Evolutionary conservation across 37 sponge, comb jelly and placozoan genomes (phyloP).

Genomic region (Crambe crambe): DNA sequence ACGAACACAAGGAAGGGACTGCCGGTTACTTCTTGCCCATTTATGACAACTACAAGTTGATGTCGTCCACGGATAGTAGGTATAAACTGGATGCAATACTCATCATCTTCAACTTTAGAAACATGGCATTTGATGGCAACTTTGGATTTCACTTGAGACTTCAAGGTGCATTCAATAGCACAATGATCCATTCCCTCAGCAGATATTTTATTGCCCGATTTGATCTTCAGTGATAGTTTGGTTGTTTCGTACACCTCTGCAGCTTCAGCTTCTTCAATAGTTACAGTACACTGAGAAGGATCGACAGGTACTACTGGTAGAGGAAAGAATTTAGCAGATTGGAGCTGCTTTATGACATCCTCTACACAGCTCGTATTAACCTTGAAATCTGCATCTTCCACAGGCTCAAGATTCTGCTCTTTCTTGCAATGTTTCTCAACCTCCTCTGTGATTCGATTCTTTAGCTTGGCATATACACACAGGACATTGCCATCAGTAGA

Average conservation of each 20-base stretch:
- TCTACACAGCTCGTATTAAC: background rate
- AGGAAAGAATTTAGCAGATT: background rate
- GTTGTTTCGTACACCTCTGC: background rate
- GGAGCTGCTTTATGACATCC: background rate
- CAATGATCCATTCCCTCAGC: background rate
- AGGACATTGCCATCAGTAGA: background rate
- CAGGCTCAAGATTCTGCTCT: background rate
- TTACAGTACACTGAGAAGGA: background rate
- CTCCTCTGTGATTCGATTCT: background rate
- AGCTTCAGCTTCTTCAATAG: background rate
- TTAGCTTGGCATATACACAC: background rate
- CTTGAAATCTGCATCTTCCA: background rate
- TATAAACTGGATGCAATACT: background rate
- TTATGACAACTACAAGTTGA: background rate
- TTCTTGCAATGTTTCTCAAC: background rate
- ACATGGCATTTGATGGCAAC: background rate
- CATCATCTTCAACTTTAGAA: background rate
- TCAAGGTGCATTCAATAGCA: background rate
- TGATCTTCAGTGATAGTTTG: background rate
- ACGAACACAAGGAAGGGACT: background rate
- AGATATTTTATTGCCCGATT: too few relatives aligned
- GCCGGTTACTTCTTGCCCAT: background rate
- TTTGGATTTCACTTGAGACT: background rate
- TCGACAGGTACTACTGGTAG: too few relatives aligned
- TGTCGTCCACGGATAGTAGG: constrained; percentile 12